Evolutionary conservation across 2,888 invertebrate genomes (phyloP), one percentile per base, ranked within the genome.

Genomic region (Meta bourneti): DNA sequence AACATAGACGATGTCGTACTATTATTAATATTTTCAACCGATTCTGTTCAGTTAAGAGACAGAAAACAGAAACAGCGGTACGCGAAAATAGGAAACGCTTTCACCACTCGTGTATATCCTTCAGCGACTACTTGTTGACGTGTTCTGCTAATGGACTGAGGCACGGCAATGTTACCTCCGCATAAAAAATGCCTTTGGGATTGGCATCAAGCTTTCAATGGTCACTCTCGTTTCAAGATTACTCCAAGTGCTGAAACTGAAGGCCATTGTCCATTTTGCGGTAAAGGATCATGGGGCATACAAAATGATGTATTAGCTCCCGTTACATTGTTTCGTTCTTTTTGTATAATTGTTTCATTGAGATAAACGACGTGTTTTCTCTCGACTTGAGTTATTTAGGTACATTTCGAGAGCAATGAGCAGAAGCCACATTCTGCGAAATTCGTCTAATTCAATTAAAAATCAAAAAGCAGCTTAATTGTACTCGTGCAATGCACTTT

Each of bases 81-180:
- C 61, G 61, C 61, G 16, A 61, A 61, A 61, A 61, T 11, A 61
- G 61, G 61, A 61, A 61, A 61, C 11, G 7, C 61, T 61, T 79
- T 61, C 54, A 77, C 61, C 52, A 9, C 20, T 7, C 51, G 16
- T 16, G 20, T 20, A 34, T 79, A 81, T 81, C 70, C 48, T 19
- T 49, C 48, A 51, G 16, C n/a, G 20, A 72, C 74, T 54, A 83
- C 54, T 34, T 74, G 83, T 54, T 54, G 72, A 83, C 83, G 74
- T 74, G 83, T 7, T 74, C 34, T 16, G 20, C 51, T 74, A 74
- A 83, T 54, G 74, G 83, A 51, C 13, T 34, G 6, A 13, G 13
- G 83, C 74, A 83, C 74, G 83, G 19, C 34, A 83, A 20, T 54
- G 19, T n/a, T 74, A 34, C 74, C 74, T 20, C 8, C 48, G 51